Base-by-base conservation (phyloP, 2,797 vertebrate genomes). In the Chaetodon trifasciatus region DNA sequence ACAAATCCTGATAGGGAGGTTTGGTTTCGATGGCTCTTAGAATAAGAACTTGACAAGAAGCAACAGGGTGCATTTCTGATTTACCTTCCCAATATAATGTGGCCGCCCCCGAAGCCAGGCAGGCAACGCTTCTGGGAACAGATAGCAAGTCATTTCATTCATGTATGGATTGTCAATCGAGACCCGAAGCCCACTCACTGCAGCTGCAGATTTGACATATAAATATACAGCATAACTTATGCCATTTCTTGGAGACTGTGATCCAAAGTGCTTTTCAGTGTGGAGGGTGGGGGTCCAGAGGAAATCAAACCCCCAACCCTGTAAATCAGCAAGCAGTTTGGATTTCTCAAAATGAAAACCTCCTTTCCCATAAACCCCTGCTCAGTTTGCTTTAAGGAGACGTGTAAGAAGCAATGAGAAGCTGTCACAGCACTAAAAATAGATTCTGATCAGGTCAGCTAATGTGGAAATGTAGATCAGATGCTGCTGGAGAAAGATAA, bases 1-100 rank as follows among this genome's bases (percentile, higher is more conserved):
- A 62, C 44, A 28, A 40, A 80, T 17, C 40, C 8, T 0, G 5
- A 78, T 19, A 32, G 8, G 16, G 50, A 15, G 56, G 6, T 69
- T 74, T 21, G 55, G 50, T 71, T 81, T 65, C 1, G 24, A 68
- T 10, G 17, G n/a, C 60, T 69, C 42, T 1, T 21, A 78, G 55
- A 88, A 61, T 84, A 90, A 89, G 40, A 74, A 63, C 44, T 78
- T 71, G 67, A 72, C 42, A 40, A 66, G 64, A 63, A n/a, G 74
- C 44, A 77, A 63, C 50, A 6, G 13, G 72, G 80, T 72, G 91
- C 82, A 88, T 90, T 89, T 86, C 75, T 92, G 91, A 94, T 94
- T 93, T 93, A 93, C 86, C 74, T 80, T 77, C 76, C 65, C 46
- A 64, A 74, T 89, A 87, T 89, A 80, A 87, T 19, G 32, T 21